Evolutionary conservation across 1,140 invertebrate genomes (phyloP).

Genomic region (Centruroides vittatus): DNA sequence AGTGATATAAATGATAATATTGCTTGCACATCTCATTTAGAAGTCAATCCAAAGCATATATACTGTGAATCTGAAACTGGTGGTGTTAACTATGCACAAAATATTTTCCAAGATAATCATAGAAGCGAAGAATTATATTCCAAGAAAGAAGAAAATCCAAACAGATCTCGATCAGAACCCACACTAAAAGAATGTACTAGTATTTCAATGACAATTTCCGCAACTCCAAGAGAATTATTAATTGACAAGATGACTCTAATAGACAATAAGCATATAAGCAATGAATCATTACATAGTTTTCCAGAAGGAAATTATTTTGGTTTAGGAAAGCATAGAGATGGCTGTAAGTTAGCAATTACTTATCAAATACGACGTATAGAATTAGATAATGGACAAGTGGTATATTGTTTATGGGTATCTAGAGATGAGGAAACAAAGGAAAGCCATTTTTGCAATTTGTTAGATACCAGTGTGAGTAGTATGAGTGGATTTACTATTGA

Average conservation of each 20-base stretch:
- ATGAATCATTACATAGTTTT: slow-evolving; percentile 7
- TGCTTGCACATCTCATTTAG: no score
- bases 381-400: slow-evolving; percentile 26
- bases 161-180: no score
- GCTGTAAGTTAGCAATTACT: slow-evolving; percentile 15
- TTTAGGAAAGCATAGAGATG: slow-evolving; percentile 22
- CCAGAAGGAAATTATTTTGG: slow-evolving; percentile 20
- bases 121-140: no score
- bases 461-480: slow-evolving; percentile 18
- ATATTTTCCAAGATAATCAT: no score
- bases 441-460: slow-evolving; percentile 23
- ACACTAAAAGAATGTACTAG: no score
- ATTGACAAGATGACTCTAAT: neutral
- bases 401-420: slow-evolving; percentile 39
- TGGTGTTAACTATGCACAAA: no score
- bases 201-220: neutral
- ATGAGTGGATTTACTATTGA: no score
- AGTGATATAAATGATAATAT: no score
- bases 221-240: neutral
- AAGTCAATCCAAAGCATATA: no score
- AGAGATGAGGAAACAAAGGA: slow-evolving; percentile 25
- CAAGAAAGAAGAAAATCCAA: no score
- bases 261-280: neutral
- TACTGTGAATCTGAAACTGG: no score
- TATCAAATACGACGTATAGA: slow-evolving; percentile 30